A percentile compares a stretch with the other conserved stretches of the same genome.
Evolutionary conservation across 1,140 invertebrate species (phyloP).

Genomic region (Pemphigus obesinymphae): DNA sequence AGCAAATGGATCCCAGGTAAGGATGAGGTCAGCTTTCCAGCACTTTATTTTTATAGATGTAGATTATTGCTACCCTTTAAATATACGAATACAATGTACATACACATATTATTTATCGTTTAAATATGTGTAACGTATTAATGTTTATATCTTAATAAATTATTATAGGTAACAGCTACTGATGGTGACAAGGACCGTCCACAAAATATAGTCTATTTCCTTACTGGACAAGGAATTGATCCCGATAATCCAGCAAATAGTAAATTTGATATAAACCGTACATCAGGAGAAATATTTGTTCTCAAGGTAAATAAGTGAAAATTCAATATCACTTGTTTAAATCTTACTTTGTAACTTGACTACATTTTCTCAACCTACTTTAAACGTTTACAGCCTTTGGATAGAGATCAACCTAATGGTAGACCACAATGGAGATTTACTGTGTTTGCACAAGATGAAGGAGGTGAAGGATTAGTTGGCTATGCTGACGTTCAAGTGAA

Average conservation of each 20-base stretch:
- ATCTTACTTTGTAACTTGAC: neutral
- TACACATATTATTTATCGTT: too few relatives aligned
- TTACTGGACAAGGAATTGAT: constrained; percentile 94
- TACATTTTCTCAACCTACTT: neutral
- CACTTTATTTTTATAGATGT: neutral
- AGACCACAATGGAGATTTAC: constrained; percentile 93
- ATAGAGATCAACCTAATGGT: constrained; percentile 93
- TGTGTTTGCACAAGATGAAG: constrained; percentile 95
- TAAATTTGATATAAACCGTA: constrained; percentile 93
- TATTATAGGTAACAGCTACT: constrained; percentile 79
- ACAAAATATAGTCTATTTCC: constrained; percentile 93
- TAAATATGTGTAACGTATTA: neutral
- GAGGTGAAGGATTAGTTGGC: constrained; percentile 88
- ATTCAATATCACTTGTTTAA: neutral
- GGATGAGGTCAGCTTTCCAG: neutral
- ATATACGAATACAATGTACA: too few relatives aligned
- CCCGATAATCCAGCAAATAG: constrained; percentile 89
- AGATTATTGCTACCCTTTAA: neutral
- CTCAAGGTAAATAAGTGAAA: constrained; percentile 65
- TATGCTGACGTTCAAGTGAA: constrained; percentile 98
- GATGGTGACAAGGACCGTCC: constrained; percentile 91
- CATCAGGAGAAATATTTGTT: constrained; percentile 89
- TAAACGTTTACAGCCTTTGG: constrained; percentile 68
- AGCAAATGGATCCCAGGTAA: constrained; percentile 1
- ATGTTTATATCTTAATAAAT: neutral